phyloP scores from a whole-genome alignment of 2,113 vertebrate species.

The Antigone vipio region DNA sequence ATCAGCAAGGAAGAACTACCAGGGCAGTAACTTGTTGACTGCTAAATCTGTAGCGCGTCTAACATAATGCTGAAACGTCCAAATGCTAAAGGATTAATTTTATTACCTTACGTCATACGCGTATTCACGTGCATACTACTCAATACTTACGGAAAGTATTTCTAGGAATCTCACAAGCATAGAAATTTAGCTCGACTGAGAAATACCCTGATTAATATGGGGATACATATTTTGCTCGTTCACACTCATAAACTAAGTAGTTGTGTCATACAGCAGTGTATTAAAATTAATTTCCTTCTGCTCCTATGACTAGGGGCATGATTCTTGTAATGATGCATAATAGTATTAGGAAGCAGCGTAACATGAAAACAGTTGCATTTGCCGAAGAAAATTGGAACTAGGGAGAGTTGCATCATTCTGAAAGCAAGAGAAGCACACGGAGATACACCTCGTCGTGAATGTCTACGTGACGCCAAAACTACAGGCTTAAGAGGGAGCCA shows the following conservation, averaged over 20 bases:
- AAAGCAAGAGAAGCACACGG: not conserved
- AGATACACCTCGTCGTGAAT: not conserved
- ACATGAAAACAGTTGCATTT: not conserved
- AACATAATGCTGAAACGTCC: rapidly evolving
- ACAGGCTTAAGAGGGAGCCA: not conserved
- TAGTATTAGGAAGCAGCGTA: not conserved
- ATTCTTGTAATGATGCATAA: not conserved
- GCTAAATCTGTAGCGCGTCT: rapidly evolving
- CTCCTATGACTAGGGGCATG: conserved; percentile 1
- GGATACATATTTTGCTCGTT: not conserved
- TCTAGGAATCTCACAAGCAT: not conserved
- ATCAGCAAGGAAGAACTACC: not conserved
- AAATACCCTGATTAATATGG: not conserved
- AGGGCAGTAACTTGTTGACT: not conserved
- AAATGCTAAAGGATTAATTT: not conserved
- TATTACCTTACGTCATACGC: not conserved
- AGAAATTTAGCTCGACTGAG: not conserved
- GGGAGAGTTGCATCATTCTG: not conserved
- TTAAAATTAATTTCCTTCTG: conserved; percentile 50
- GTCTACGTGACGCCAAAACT: not conserved
- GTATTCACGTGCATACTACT: not conserved
- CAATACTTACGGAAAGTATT: not conserved
- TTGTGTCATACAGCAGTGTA: not conserved
- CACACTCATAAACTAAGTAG: not conserved
- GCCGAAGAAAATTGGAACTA: not conserved